Conservation (phyloP, 2,113 vertebrate genomes). For the Azemiops feae region DNA sequence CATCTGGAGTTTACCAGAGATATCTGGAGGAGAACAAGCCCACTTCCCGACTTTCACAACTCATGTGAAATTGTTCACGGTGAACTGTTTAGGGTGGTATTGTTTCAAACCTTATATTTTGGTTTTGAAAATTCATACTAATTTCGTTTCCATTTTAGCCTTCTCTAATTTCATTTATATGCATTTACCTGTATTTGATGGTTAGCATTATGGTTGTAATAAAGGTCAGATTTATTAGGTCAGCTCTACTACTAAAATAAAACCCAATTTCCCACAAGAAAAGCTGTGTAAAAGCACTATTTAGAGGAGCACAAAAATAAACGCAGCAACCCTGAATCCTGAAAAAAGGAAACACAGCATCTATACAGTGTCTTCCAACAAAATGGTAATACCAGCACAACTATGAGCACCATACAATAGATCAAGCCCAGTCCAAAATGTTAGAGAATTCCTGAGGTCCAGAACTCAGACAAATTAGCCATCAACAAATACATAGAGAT, state of each 20-base stretch:
- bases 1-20: neutral
- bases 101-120: neutral
- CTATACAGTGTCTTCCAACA: neutral
- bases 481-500: no score
- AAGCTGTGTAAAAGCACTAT: neutral
- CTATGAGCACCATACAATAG: neutral
- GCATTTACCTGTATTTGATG: neutral
- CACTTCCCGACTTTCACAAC: neutral
- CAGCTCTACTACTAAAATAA: no score
- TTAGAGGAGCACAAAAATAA: neutral
- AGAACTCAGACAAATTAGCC: neutral
- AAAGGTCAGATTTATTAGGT: neutral
- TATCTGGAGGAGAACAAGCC: neutral
- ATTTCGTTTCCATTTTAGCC: neutral
- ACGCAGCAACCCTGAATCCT: neutral
- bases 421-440: neutral
- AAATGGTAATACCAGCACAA: neutral
- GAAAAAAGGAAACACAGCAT: neutral
- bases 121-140: neutral
- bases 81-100: neutral
- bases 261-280: neutral
- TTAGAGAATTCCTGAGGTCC: neutral
- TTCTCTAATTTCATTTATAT: neutral
- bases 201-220: neutral
- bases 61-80: neutral